Percentiles rank a stretch among this genome's conserved stretches.
These are phyloP conservation scores for Heteronetta atricapilla DNA, from an alignment of 2,113 vertebrate species.

Conservation along the genomic window DNA sequence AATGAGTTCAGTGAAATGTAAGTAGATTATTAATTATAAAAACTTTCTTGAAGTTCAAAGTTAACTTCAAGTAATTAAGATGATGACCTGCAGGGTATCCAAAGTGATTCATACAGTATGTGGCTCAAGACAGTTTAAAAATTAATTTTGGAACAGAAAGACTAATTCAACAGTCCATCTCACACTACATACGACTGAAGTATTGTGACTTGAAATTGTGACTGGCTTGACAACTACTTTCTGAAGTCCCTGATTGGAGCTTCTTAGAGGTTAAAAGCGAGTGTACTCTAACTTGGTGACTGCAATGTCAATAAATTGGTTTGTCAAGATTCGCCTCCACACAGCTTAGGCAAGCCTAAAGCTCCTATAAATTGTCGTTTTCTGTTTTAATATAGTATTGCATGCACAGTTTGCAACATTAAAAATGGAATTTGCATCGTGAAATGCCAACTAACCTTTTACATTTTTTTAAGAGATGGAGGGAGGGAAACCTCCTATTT, in stretches of 20 bases:
- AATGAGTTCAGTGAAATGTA: neutral
- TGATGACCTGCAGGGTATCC: neutral
- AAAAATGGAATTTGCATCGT: neutral
- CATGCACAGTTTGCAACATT: neutral
- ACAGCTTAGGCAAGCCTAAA: neutral
- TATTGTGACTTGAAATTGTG: accelerated
- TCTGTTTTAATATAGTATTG: neutral
- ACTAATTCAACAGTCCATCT: neutral
- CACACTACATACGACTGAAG: neutral
- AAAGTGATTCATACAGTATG: neutral
- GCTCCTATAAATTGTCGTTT: neutral
- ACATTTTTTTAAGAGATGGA: neutral
- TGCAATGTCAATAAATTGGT: neutral
- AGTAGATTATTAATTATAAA: neutral
- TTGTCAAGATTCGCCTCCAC: neutral
- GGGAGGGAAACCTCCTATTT: accelerated
- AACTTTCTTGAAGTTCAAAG: neutral
- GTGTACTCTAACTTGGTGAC: neutral
- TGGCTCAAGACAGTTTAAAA: neutral
- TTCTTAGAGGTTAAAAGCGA: neutral
- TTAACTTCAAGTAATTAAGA: neutral
- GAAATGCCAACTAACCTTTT: neutral
- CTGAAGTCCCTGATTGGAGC: neutral
- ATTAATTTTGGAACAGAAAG: neutral
- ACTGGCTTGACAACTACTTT: neutral